Percentiles rank a stretch among this genome's conserved stretches.
phyloP scores from a whole-genome alignment of 2,113 vertebrate species.

The Sarotherodon lohbergeri region DNA sequence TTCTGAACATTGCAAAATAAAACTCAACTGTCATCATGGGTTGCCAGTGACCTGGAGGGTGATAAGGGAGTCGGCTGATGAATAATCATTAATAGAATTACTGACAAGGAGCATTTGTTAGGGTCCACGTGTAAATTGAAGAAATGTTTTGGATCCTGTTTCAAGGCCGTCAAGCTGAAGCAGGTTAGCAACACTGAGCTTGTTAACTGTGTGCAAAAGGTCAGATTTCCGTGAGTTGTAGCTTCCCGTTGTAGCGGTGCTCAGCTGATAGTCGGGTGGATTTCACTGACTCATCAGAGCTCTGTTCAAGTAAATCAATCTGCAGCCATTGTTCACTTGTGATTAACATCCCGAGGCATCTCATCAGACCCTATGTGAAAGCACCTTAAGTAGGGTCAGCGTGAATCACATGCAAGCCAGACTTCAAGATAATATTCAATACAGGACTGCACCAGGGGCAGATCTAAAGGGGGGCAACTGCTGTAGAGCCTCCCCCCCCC shows the following conservation, averaged over 20 bases:
- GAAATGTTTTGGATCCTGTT: not conserved
- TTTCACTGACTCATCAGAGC: not conserved
- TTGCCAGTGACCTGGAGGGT: not conserved
- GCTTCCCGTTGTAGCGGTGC: not conserved
- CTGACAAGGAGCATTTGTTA: not conserved
- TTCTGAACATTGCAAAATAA: not conserved
- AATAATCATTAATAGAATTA: not conserved
- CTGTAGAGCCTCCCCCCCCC: not conserved
- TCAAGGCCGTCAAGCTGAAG: not conserved
- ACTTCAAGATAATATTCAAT: not conserved
- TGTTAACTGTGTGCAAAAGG: not conserved
- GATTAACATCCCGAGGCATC: not conserved
- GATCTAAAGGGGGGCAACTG: not conserved
- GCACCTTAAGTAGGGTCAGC: not conserved
- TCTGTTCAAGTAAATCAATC: not conserved
- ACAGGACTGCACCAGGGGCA: not conserved
- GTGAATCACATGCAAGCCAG: not conserved
- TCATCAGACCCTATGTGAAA: not conserved
- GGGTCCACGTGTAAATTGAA: not conserved
- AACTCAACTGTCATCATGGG: rapidly evolving
- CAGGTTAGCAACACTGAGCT: not conserved
- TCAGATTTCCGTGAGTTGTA: not conserved
- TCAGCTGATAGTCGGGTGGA: not conserved
- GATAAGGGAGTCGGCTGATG: rapidly evolving
- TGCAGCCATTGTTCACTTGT: not conserved